These are phyloP conservation scores for Zophobas atratus DNA, from an alignment of 1,140 invertebrate genomes.

Conservation along the genomic window DNA sequence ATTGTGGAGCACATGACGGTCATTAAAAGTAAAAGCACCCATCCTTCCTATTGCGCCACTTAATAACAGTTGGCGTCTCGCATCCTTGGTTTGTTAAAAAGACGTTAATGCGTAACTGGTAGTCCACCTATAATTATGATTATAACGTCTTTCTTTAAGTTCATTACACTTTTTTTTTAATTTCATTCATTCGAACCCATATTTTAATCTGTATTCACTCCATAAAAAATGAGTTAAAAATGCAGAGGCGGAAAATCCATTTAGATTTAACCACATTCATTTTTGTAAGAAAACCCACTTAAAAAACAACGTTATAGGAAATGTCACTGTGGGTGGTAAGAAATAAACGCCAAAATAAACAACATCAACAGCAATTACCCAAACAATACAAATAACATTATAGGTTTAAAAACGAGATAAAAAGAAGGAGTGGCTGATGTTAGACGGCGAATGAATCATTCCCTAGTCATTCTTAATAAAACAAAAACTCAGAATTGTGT, in stretches of 20 bases:
- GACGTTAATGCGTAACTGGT: conserved; percentile 17
- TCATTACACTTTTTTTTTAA: too few relatives aligned
- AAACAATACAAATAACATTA: conserved; percentile 13
- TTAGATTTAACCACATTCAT: too few relatives aligned
- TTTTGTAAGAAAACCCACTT: too few relatives aligned
- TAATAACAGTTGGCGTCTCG: conserved; percentile 20
- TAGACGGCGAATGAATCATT: conserved; percentile 20
- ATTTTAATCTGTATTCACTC: too few relatives aligned
- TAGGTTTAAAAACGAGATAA: not conserved
- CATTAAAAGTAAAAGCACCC: conserved; percentile 35
- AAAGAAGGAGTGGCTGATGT: conserved; percentile 29
- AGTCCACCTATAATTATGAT: conserved; percentile 3
- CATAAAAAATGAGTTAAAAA: too few relatives aligned
- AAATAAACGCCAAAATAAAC: too few relatives aligned
- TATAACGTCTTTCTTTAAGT: not conserved
- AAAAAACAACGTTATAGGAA: too few relatives aligned
- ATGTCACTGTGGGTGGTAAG: too few relatives aligned
- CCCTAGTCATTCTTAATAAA: not conserved
- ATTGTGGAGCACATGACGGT: conserved; percentile 10
- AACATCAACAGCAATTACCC: not conserved
- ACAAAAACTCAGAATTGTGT: not conserved
- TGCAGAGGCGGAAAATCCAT: too few relatives aligned
- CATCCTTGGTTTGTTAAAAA: conserved; percentile 23
- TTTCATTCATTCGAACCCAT: too few relatives aligned
- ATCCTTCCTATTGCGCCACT: conserved; percentile 26